phyloP scores from a whole-genome alignment of 2,888 invertebrate species.

The Phortica okadai region DNA sequence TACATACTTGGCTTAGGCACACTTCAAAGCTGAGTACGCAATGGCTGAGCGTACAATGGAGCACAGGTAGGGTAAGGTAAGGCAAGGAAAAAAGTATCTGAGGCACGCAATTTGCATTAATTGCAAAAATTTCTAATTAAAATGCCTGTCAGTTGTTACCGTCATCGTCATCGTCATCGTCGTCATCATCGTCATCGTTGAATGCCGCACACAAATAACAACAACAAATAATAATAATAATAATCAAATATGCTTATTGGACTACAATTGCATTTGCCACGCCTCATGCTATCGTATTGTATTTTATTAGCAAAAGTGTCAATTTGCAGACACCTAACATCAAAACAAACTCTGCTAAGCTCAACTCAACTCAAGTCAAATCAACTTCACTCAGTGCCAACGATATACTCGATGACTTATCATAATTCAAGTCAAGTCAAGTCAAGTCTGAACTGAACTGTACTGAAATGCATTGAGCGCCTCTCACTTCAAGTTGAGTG shows the following conservation, averaged over 20 bases:
- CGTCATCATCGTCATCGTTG: neutral
- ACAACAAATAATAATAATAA: conserved; percentile 4
- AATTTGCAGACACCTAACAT: conserved; percentile 62
- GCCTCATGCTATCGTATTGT: conserved; percentile 19
- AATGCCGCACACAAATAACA: neutral
- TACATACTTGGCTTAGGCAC: conserved; percentile 2
- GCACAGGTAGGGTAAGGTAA: neutral
- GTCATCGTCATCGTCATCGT: neutral
- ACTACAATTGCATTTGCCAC: neutral
- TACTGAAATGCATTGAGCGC: neutral
- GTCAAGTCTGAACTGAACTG: neutral
- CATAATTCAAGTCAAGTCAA: neutral
- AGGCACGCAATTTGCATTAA: conserved; percentile 72
- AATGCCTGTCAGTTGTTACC: conserved; percentile 64
- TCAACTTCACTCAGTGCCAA: neutral
- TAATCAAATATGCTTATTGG: conserved; percentile 8
- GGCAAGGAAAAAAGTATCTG: neutral
- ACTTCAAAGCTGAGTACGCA: conserved; percentile 23
- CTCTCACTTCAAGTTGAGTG: conserved; percentile 36
- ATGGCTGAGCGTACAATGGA: neutral
- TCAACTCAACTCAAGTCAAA: neutral
- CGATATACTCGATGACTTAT: neutral
- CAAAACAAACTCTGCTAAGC: conserved; percentile 2
- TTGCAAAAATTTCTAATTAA: conserved; percentile 72
- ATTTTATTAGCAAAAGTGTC: conserved; percentile 71